Evolutionary conservation across 2,888 invertebrate genomes (phyloP), one percentile per base, ranked within the genome.

Genomic region (Luffia ferchaultella): DNA sequence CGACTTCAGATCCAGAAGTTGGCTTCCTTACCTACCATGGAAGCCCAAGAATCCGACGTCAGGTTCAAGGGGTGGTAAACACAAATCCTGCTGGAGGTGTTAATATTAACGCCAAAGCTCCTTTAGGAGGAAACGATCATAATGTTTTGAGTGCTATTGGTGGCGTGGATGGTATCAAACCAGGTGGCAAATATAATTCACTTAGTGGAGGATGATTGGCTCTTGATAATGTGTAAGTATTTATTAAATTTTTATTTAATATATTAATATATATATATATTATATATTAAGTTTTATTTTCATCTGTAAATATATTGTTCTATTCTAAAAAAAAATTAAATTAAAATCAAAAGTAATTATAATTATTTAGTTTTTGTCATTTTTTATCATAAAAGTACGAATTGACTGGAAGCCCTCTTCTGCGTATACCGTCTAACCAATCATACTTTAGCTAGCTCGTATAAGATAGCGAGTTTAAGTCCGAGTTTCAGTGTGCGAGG

Each of bases 171-270:
- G 48, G 2, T 18, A n/a, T 48, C 9, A 41, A 48, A 19, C 17
- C 2, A 42, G 20, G 43, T 7, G 2, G 52, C 56, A 5, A 56
- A 56, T 20, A 59, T 66, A 57, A 60, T 1, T 54, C 65, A 0
- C 60, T 60, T 20, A 62, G 64, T 2, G 62, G 60, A 48, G 73
- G 73, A n/a, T n/a, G n/a, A 12, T 16, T 73, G 51, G 63, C 67
- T 1, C 56, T 64, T 0, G 67, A 73, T 43, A 69, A 71, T 52
- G 55, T 58, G 72, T 73, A 55, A 70, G 72, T 65, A n/a, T n/a
- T n/a, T n/a, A n/a, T n/a, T n/a, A 43, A 43, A 43, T n/a, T 43
- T 43, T 43, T 43, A 16, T 43, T n/a, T 9, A n/a, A 9, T 43
- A 5, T 19, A 9, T 18, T 45, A 7, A 18, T n/a, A 2, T 12